These are phyloP conservation scores for Cheilosia urbana DNA, from an alignment of 2,888 invertebrate genomes.

Conservation along the genomic window DNA sequence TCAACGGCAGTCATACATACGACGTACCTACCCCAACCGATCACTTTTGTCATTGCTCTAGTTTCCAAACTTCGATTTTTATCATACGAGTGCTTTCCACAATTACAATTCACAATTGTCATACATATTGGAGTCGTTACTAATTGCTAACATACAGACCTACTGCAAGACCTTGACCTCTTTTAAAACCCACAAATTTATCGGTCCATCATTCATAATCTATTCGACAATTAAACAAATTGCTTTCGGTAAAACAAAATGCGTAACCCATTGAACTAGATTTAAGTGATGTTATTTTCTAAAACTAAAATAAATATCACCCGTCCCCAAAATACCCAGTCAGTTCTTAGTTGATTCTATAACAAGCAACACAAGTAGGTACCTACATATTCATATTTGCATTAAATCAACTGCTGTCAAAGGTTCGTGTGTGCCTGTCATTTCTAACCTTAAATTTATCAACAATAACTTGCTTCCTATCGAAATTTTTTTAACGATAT, in stretches of 20 bases:
- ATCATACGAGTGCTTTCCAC: neutral
- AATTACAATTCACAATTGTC: neutral
- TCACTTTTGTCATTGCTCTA: neutral
- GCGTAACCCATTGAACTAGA: neutral
- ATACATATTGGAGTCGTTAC: neutral
- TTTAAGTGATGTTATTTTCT: neutral
- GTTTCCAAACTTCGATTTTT: neutral
- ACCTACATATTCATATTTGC: neutral
- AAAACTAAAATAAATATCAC: conserved; percentile 6
- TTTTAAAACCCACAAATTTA: neutral
- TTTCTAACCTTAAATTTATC: no score
- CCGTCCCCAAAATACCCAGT: neutral
- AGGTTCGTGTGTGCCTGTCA: no score
- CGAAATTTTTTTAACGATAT: no score
- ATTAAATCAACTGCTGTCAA: neutral
- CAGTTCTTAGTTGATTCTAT: neutral
- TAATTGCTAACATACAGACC: neutral
- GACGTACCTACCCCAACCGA: no score
- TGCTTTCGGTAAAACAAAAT: neutral
- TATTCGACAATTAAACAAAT: neutral
- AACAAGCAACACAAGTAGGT: no score
- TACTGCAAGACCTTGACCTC: neutral
- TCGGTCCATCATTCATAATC: neutral
- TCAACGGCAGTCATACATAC: no score
- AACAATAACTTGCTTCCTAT: no score